Percentiles rank a stretch among this genome's conserved stretches.
Conservation (phyloP, 2,888 invertebrate genomes). For the Pyrrhosoma nymphula region DNA sequence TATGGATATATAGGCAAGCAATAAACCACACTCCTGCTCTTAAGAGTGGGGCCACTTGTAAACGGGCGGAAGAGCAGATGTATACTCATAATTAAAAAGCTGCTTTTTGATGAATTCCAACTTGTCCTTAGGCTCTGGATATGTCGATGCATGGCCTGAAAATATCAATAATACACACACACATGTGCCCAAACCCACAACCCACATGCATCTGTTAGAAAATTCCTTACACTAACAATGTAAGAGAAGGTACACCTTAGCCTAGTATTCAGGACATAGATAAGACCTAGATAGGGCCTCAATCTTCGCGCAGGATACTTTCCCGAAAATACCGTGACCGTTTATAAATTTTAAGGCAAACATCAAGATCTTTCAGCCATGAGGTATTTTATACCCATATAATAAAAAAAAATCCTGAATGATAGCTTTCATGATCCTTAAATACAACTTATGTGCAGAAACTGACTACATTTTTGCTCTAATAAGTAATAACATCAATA, state of each 20-base stretch:
- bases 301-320: not conserved
- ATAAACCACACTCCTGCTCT: conserved; percentile 21
- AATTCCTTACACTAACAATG: not conserved
- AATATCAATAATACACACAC: conserved; percentile 68
- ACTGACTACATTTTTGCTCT: too few species aligned
- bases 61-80: conserved; percentile 85
- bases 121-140: conserved; percentile 91
- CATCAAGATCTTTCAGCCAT: conserved; percentile 63
- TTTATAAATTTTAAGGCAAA: conserved; percentile 40
- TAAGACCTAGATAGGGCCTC: not conserved
- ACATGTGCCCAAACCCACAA: conserved; percentile 51
- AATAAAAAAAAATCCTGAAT: not conserved
- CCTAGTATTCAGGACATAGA: conserved; percentile 7
- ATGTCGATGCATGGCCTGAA: conserved; percentile 87
- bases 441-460: too few species aligned
- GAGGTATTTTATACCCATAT: not conserved
- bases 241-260: not conserved
- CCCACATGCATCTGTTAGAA: conserved; percentile 54
- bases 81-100: conserved; percentile 89
- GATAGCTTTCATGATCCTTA: not conserved
- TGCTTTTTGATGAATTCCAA: conserved; percentile 85
- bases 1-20: not conserved
- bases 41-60: conserved; percentile 78
- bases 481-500: too few species aligned
- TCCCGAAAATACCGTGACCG: not conserved